Percentiles rank a stretch among this genome's conserved stretches.
Evolutionary conservation across 2,113 vertebrate species (phyloP).

Genomic region (Macquaria ambigua): DNA sequence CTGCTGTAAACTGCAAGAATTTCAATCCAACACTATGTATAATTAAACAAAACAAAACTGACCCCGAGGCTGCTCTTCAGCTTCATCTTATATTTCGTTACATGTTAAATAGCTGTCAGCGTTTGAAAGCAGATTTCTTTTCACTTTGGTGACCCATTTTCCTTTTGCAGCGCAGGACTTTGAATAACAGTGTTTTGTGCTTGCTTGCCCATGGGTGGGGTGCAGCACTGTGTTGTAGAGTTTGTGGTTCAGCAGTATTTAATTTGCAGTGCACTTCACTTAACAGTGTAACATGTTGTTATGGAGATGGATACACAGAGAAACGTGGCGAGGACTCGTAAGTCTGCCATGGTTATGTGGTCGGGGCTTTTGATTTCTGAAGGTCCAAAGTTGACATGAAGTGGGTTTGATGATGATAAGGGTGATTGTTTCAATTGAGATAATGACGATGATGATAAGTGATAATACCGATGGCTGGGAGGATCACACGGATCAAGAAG

Average conservation of each 20-base stretch:
- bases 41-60: background rate
- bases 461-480: background rate
- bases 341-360: constrained; percentile 21
- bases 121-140: constrained; percentile 32
- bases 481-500: constrained; percentile 3
- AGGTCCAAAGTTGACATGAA: constrained; percentile 9
- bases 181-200: constrained; percentile 46
- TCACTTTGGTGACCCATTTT: constrained; percentile 44
- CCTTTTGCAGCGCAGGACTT: constrained; percentile 21
- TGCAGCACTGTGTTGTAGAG: constrained; percentile 30
- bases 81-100: background rate
- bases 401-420: constrained; percentile 17
- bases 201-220: constrained; percentile 63
- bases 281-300: constrained; percentile 41
- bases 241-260: constrained; percentile 59
- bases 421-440: constrained; percentile 18
- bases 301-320: constrained; percentile 40
- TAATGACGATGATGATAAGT: constrained; percentile 19
- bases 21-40: background rate
- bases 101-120: constrained; percentile 7
- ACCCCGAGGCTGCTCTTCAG: background rate
- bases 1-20: background rate
- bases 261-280: constrained; percentile 42
- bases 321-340: background rate
- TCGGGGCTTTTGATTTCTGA: constrained; percentile 11